Percentiles rank a stretch among this genome's conserved stretches.
phyloP scores from a whole-genome alignment of 1,140 invertebrate species.

The Pectinophora gossypiella region DNA sequence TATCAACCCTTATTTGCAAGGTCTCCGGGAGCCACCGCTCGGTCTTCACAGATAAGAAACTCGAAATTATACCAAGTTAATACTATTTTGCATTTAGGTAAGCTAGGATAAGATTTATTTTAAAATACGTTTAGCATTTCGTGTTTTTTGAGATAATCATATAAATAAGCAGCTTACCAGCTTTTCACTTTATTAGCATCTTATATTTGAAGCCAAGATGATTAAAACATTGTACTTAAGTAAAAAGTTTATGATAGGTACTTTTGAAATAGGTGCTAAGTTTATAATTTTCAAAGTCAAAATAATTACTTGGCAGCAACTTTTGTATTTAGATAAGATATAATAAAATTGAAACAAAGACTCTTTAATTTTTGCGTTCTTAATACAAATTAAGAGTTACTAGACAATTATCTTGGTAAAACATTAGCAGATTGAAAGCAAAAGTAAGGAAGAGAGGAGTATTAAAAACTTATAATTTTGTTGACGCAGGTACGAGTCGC shows the following conservation, averaged over 20 bases:
- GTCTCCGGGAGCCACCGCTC: not conserved
- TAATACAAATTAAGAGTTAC: not conserved
- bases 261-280: no score
- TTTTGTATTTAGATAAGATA: not conserved
- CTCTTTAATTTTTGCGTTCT: not conserved
- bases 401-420: slow-evolving; percentile 12
- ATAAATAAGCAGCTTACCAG: no score
- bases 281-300: no score
- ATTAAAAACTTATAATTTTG: slow-evolving; percentile 25
- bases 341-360: not conserved
- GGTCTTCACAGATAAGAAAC: slow-evolving; percentile 33
- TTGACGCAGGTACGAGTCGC: slow-evolving; percentile 26
- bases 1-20: no score
- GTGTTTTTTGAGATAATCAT: not conserved
- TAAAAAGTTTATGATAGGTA: no score
- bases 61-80: slow-evolving; percentile 43
- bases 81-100: slow-evolving; percentile 47
- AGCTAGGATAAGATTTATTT: slow-evolving; percentile 37
- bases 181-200: no score
- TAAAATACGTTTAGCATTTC: slow-evolving; percentile 24
- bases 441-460: slow-evolving; percentile 21
- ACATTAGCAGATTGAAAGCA: slow-evolving; percentile 22
- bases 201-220: no score
- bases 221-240: no score
- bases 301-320: no score